Base-by-base conservation (phyloP, 2,113 vertebrate genomes). In the Gasterosteus aculeatus region DNA sequence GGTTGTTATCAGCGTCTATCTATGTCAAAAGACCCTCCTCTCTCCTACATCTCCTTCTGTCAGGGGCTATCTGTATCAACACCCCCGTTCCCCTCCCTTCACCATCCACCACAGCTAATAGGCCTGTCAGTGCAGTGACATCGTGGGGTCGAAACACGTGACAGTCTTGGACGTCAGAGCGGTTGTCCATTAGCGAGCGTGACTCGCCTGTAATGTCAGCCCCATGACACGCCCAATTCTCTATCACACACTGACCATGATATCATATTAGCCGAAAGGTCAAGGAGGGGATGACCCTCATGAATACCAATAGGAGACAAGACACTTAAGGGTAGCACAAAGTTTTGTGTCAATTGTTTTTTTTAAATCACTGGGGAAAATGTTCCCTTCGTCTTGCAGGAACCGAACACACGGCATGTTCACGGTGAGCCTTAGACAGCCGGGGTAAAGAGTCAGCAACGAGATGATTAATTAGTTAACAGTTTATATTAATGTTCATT, bases 401-500 rank as follows among this genome's bases (percentile, higher is more conserved):
- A 68, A 58, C 29, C 69, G 69, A 78, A 85, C 77, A 74, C 67
- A 57, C 47, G 29, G 18, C 1, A 62, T 72, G 86, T 87, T 89
- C 78, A 85, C 42, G 38, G 51, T 57, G 59, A 61, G 85, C 82
- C 51, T 82, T 86, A 54, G 82, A 82, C 10, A 53, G 82, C 72
- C 2, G 6, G 79, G 70, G 63, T 69, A 76, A 79, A 79, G 65
- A 86, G 69, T 87, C 74, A 82, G 70, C 82, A 84, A 84, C 72
- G 72, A 81, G 80, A 92, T 93, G 93, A 94, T 94, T 93, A 92
- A 94, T 93, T 93, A 91, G 82, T 87, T 83, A 91, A 87, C 91
- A 90, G 92, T 93, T 94, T 91, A 86, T 92, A 93, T 93, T 91
- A 94, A 93, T 93, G 93, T 92, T 91, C 87, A 83, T 80, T 92